Evolutionary conservation across 2,113 vertebrate genomes (phyloP).

Genomic region (Carassius carassius): DNA sequence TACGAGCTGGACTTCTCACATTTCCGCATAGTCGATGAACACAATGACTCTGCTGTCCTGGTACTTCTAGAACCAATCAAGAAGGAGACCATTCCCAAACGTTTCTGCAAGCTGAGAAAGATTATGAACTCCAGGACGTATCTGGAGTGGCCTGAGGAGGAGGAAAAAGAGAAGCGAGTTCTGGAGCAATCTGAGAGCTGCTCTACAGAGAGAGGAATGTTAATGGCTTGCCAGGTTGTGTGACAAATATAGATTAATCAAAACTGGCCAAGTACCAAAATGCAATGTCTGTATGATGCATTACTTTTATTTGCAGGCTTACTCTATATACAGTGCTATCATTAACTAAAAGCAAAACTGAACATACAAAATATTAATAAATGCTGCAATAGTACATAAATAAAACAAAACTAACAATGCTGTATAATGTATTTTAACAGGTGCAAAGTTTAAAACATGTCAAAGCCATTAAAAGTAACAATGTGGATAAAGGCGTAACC

Average conservation of each 20-base stretch:
- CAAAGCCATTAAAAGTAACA: neutral
- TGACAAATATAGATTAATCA: slow-evolving; percentile 21
- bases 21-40: slow-evolving; percentile 86
- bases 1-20: slow-evolving; percentile 94
- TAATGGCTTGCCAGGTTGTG: neutral
- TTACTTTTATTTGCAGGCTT: neutral
- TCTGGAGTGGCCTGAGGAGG: slow-evolving; percentile 83
- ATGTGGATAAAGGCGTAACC: neutral
- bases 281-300: neutral
- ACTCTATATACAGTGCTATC: neutral
- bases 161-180: slow-evolving; percentile 71
- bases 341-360: neutral
- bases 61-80: slow-evolving; percentile 85
- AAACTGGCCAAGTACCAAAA: neutral
- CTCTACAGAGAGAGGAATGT: slow-evolving; percentile 66
- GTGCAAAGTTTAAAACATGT: neutral
- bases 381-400: neutral
- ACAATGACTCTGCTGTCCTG: slow-evolving; percentile 77
- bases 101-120: slow-evolving; percentile 86
- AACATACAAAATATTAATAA: too few species aligned
- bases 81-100: slow-evolving; percentile 81
- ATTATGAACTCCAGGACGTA: slow-evolving; percentile 92
- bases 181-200: slow-evolving; percentile 81
- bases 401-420: neutral
- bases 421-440: neutral